Evolutionary conservation across 2,113 vertebrate species (phyloP), one percentile per base, ranked within the genome.

Genomic region (Xiphophorus maculatus): DNA sequence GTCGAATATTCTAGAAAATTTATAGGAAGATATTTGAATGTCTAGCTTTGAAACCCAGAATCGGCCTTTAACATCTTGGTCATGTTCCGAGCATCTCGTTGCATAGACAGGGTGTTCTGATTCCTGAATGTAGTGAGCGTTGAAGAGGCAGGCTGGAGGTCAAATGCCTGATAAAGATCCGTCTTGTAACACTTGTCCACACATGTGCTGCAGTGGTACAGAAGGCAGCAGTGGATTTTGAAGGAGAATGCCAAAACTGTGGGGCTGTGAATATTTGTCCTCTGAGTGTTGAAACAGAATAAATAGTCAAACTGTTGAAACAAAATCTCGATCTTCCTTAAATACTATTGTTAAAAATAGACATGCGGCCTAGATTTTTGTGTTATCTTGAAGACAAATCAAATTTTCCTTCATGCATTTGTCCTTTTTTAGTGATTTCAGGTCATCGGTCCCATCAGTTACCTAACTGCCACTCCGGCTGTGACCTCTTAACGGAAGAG

Each of bases 401-500:
- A n/a, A 25, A 8, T 10, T n/a, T n/a, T 7, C 6, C 44, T 62
- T 30, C 6, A 19, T 74, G 29, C 77, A 2, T 84, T 84, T 78
- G 37, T 82, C 74, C 33, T 75, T 68, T 68, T 64, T 67, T 58
- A 85, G 83, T 73, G 72, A 87, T 83, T 81, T 82, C 69, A 68
- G 76, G 73, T 66, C 80, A 86, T 86, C 40, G 42, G 86, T 85
- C 80, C 65, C 44, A 48, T 48, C 44, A 19, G 27, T 84, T n/a
- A 25, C 51, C 66, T n/a, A 3, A 27, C 66, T 70, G 69, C 19
- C 74, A 72, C 72, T 69, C 75, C 61, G 17, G 32, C 73, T 0
- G 60, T 80, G 83, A 92, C 88, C 75, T 73, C 76, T 80, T 19
- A 77, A 87, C 69, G 10, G 61, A 28, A 76, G 63, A 84, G 63